Evolutionary conservation across 2,888 invertebrate genomes (phyloP).

Genomic region (Clepsis dumicolana): DNA sequence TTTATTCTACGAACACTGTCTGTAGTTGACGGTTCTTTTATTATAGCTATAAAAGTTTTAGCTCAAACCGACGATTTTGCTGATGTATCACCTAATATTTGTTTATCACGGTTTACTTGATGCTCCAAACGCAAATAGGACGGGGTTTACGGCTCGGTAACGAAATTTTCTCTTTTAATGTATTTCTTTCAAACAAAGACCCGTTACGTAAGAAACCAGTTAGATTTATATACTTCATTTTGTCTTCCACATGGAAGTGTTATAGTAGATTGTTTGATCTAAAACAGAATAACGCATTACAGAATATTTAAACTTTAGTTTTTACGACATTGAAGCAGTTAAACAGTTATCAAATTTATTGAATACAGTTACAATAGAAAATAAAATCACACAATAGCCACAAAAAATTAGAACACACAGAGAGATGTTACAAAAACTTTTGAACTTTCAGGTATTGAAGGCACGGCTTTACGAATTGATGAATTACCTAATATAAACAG

Average conservation of each 20-base stretch:
- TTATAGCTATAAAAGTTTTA: constrained; percentile 79
- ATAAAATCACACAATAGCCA: background rate
- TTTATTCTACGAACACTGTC: constrained; percentile 75
- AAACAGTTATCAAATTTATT: background rate
- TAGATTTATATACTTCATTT: background rate
- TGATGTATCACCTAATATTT: constrained; percentile 82
- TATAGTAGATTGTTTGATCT: background rate
- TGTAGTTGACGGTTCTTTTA: constrained; percentile 83
- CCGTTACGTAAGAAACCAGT: constrained; percentile 24
- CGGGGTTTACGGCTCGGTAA: constrained; percentile 63
- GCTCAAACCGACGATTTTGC: constrained; percentile 77
- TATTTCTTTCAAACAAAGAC: constrained; percentile 28
- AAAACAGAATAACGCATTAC: background rate
- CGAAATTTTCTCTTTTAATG: constrained; percentile 58
- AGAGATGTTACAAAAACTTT: background rate
- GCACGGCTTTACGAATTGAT: background rate
- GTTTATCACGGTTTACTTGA: constrained; percentile 79
- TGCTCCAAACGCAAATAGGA: constrained; percentile 66
- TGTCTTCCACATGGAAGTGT: too few species aligned
- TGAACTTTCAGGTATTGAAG: background rate
- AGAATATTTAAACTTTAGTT: background rate
- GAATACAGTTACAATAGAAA: background rate
- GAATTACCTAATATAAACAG: background rate
- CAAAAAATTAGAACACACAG: background rate
- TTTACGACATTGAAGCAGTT: background rate